Evolutionary conservation across 2,113 vertebrate genomes (phyloP).

Genomic region (Myiopsitta monachus): DNA sequence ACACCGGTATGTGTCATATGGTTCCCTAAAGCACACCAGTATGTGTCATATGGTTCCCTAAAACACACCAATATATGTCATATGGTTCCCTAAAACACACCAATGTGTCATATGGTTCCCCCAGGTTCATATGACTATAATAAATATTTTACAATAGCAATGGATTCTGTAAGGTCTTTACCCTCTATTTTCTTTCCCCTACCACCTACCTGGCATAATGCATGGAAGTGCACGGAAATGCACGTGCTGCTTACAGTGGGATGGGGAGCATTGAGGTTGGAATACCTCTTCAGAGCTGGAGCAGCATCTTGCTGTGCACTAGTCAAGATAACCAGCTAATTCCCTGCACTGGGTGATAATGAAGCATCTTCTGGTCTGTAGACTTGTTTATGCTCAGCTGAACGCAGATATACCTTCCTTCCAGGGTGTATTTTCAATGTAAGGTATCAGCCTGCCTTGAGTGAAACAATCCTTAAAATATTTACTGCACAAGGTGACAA

Average conservation of each 20-base stretch:
- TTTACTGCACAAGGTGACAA: background rate
- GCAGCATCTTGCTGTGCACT: background rate
- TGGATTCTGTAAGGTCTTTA: background rate
- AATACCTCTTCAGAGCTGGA: background rate
- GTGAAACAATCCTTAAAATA: background rate
- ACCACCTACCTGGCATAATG: background rate
- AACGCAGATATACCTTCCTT: background rate
- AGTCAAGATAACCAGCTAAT: background rate
- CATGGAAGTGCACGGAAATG: fast-evolving
- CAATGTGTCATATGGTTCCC: fast-evolving
- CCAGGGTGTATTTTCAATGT: background rate
- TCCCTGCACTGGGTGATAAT: background rate
- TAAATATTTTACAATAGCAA: fast-evolving
- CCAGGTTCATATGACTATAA: fast-evolving
- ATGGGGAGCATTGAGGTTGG: background rate
- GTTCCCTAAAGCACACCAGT: background rate
- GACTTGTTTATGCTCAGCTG: background rate
- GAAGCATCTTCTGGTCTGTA: background rate
- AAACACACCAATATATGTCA: fast-evolving
- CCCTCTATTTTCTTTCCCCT: background rate
- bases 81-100: too few species aligned
- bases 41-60: background rate
- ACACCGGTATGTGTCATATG: fast-evolving
- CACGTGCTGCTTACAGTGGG: background rate
- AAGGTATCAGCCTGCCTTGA: background rate